Evolutionary conservation across 2,113 vertebrate genomes (phyloP).

Genomic region (Helogale parvula): DNA sequence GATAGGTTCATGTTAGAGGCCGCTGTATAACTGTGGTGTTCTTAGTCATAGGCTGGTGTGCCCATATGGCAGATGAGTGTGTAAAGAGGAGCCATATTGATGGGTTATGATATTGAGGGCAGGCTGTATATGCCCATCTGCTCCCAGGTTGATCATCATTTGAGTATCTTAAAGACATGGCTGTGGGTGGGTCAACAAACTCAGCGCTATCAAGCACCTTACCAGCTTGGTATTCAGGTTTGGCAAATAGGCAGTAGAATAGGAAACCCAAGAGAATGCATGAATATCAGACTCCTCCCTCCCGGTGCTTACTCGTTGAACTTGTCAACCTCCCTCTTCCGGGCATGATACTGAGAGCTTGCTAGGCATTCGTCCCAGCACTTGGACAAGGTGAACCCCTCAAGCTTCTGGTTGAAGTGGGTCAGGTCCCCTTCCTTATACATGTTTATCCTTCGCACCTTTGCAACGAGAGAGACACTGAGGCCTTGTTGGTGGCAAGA

Average conservation of each 20-base stretch:
- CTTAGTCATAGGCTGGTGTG: background rate
- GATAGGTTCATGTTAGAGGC: background rate
- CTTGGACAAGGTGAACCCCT: slow-evolving; percentile 88
- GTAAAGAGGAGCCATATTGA: background rate
- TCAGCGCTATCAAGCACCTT: background rate
- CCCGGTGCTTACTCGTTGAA: slow-evolving; percentile 90
- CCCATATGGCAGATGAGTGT: background rate
- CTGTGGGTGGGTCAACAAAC: background rate
- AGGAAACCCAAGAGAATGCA: background rate
- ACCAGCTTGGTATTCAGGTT: background rate
- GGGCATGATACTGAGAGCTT: slow-evolving; percentile 85
- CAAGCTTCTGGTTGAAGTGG: slow-evolving; percentile 93
- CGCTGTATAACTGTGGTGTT: background rate
- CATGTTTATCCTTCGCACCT: slow-evolving; percentile 93
- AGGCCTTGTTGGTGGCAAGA: background rate
- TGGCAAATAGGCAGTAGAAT: background rate
- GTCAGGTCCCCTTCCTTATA: slow-evolving; percentile 93
- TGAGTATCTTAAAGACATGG: background rate
- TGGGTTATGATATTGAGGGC: background rate
- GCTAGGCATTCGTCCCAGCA: slow-evolving; percentile 96
- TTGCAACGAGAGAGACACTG: slow-evolving; percentile 54
- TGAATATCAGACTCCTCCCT: rapidly evolving
- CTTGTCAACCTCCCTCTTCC: slow-evolving; percentile 85
- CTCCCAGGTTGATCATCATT: background rate
- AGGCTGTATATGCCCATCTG: background rate